Base-by-base conservation (phyloP, 2,113 vertebrate species). In the Leuciscus idus region DNA sequence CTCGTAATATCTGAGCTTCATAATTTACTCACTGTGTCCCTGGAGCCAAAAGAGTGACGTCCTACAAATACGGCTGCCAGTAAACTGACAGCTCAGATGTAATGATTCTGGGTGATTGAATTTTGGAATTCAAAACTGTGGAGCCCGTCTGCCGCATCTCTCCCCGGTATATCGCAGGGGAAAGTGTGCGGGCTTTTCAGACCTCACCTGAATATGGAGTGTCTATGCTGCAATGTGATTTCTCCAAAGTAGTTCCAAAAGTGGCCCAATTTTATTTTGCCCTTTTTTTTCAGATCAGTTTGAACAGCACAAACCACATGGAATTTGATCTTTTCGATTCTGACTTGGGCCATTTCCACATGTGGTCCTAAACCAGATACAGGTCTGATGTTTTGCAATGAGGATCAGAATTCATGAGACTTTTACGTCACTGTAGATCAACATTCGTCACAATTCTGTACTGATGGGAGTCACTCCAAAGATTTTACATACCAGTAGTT, bases 71-170 rank as follows among this genome's bases (percentile, higher is more conserved):
- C 30, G 19, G 64, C 36, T 64, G 83, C 62, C 70, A 81, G 83
- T 86, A 61, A 55, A 86, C 83, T 74, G 70, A 73, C 70, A 23
- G 70, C 19, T 73, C 70, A 73, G 21, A 73, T 61, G 73, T 78
- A 72, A 79, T 30, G 46, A 79, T 55, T 68, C 48, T 83, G 19
- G 85, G 46, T 74, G 57, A 88, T 72, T 83, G 73, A 85, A 76
- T 88, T 78, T 23, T 30, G 57, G 72, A 72, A 85, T 64, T 57
- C 30, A 82, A 81, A 64, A 30, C 59, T 48, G n/a, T 30, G 59
- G 61, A 81, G 77, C 23, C 55, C 55, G 70, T 80, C 23, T 80
- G 33, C 21, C 6, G 8, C 26, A 30, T 52, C 26, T 33, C 11
- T 77, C 48, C 28, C 17, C 50, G 12, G 21, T 43, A 73, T 73